phyloP scores from a whole-genome alignment of 2,888 invertebrate species.

The Trichopoda pennipes region DNA sequence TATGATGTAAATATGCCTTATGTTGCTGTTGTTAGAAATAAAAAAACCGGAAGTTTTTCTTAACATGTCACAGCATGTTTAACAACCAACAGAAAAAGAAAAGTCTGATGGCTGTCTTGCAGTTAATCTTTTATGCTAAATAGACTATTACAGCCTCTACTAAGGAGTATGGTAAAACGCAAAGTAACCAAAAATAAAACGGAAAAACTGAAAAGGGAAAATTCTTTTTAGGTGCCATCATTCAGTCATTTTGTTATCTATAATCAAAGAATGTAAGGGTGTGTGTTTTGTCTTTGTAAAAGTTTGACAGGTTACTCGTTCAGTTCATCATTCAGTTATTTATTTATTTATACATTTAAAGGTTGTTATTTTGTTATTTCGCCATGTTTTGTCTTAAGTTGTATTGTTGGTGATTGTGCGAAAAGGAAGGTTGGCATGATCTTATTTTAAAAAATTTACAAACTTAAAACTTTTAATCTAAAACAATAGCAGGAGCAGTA shows the following conservation, averaged over 20 bases:
- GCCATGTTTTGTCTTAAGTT: conserved; percentile 56
- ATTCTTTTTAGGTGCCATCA: conserved; percentile 48
- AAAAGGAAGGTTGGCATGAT: too few relatives aligned
- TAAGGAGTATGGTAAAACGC: too few relatives aligned
- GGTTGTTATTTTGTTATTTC: conserved; percentile 5
- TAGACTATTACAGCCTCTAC: too few relatives aligned
- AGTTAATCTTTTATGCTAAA: conserved; percentile 19
- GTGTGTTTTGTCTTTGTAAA: neutral
- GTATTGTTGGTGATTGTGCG: conserved; percentile 40
- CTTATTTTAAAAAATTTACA: too few relatives aligned
- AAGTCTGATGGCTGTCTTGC: conserved; percentile 23
- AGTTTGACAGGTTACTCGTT: conserved; percentile 12
- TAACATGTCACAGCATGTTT: conserved; percentile 66
- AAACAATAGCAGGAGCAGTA: too few relatives aligned
- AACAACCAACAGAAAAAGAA: conserved; percentile 7
- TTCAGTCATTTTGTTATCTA: conserved; percentile 6
- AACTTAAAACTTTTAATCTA: too few relatives aligned
- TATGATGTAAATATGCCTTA: conserved; percentile 12
- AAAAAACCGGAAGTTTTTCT: conserved; percentile 46
- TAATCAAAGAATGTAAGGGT: conserved; percentile 9
- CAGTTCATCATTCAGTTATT: conserved; percentile 13
- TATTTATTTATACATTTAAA: too few relatives aligned
- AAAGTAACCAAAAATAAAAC: neutral
- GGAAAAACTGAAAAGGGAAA: conserved; percentile 46
- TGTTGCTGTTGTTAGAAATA: conserved; percentile 33